Percentiles rank a stretch among this genome's conserved stretches.
Evolutionary conservation across 2,113 vertebrate genomes (phyloP).

Genomic region (Carettochelys insculpta): DNA sequence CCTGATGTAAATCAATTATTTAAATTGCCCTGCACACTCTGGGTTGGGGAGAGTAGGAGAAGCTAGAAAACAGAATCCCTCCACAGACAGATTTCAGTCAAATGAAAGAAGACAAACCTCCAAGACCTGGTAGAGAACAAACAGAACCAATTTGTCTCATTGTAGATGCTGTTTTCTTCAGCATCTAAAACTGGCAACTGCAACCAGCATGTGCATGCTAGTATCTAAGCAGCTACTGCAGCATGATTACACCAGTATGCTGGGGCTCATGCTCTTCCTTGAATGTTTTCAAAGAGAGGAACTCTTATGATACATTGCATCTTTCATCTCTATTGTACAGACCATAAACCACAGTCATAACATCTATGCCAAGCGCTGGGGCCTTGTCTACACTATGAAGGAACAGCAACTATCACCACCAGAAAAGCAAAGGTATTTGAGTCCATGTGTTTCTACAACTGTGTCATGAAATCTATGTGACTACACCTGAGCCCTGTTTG

Average conservation of each 20-base stretch:
- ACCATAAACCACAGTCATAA: background rate
- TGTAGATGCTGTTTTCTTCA: background rate
- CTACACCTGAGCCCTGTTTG: background rate
- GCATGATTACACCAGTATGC: rapidly evolving
- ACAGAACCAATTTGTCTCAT: background rate
- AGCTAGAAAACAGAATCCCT: background rate
- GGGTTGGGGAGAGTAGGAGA: background rate
- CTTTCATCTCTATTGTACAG: background rate
- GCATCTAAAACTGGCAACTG: background rate
- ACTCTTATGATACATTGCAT: background rate
- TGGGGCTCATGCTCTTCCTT: background rate
- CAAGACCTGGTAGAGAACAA: background rate
- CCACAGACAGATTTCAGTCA: background rate
- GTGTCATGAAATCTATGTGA: background rate
- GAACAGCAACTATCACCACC: rapidly evolving
- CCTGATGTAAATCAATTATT: background rate
- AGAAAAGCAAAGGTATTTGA: rapidly evolving
- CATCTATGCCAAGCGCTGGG: rapidly evolving
- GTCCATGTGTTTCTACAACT: background rate
- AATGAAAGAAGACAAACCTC: background rate
- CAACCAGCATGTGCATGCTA: background rate
- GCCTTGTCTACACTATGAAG: background rate
- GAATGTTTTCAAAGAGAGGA: background rate
- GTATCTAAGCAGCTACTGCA: background rate
- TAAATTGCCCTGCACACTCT: background rate